Evolutionary conservation across 1,140 invertebrate genomes (phyloP), one percentile per base, ranked within the genome.

Genomic region (Streblospio benedicti): DNA sequence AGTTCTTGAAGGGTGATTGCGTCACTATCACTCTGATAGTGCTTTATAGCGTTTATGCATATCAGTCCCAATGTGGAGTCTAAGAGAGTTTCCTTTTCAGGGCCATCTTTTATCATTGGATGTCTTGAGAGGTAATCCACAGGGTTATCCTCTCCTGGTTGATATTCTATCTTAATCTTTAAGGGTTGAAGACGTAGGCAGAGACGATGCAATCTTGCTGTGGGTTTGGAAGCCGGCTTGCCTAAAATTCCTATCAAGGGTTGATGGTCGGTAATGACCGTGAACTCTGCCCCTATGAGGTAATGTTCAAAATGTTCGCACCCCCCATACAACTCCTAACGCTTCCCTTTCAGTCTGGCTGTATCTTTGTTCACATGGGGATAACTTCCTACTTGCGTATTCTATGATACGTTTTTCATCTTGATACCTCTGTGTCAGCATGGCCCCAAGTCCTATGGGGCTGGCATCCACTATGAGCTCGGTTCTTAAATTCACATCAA

Each of bases 281-380:
- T 66, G 27, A 68, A 75, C 32, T 68, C 45, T 33, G 59, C 60
- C 18, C 76, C 75, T 9, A 73, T 65, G 25, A 69, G 65, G n/a
- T 60, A 82, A 14, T 62, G 58, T 27, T 69, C 50, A 59, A 79
- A 79, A 38, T 74, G 72, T 49, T 72, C 60, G 6, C 76, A 58
- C 3, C 70, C 67, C n/a, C 63, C 63, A 76, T 14, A 79, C 65
- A 9, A 76, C 59, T 9, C 71, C 78, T 25, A 74, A 53, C 31
- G 51, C 65, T 64, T 79, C 73, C 45, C 62, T 65, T 59, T 81
- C 78, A 20, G 66, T 73, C 4, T 68, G 73, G 0, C 66, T 66
- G 58, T 78, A 76, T n/a, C 56, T 52, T 31, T 51, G 35, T 50
- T 63, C 53, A 30, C 32, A 30, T 27, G 38, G 16, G 3, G 27